Conservation (phyloP, 2,113 vertebrate genomes). For the Scortum barcoo region DNA sequence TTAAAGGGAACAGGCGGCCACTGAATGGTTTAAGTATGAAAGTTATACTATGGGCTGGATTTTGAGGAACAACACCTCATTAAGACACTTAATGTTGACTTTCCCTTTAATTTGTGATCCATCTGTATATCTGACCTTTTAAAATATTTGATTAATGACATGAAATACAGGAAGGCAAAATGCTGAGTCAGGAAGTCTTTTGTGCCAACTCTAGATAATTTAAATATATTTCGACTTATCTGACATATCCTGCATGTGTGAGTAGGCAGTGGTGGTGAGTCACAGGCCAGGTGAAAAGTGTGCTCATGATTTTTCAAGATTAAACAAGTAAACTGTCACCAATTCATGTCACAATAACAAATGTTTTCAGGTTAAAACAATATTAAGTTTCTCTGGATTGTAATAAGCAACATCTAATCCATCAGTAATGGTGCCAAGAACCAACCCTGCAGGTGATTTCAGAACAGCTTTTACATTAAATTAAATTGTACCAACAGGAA, state of each 20-base stretch:
- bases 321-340: neutral
- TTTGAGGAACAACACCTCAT: neutral
- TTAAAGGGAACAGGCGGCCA: neutral
- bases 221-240: neutral
- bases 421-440: neutral
- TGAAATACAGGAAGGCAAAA: neutral
- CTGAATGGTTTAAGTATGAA: neutral
- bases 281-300: constrained; percentile 7
- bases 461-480: constrained; percentile 13
- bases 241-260: neutral
- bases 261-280: constrained; percentile 33
- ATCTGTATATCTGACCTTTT: neutral
- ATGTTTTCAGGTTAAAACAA: constrained; percentile 16
- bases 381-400: constrained; percentile 29
- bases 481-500: constrained; percentile 39
- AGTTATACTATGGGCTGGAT: neutral
- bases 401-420: constrained; percentile 21
- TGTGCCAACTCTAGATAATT: neutral
- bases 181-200: neutral
- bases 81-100: constrained; percentile 11
- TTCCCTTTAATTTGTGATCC: neutral
- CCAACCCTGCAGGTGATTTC: neutral
- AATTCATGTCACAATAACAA: constrained; percentile 17
- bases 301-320: constrained; percentile 8
- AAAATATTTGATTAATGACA: neutral